Conservation (phyloP, 2,113 vertebrate species). For the Ceyx cyanopectus region DNA sequence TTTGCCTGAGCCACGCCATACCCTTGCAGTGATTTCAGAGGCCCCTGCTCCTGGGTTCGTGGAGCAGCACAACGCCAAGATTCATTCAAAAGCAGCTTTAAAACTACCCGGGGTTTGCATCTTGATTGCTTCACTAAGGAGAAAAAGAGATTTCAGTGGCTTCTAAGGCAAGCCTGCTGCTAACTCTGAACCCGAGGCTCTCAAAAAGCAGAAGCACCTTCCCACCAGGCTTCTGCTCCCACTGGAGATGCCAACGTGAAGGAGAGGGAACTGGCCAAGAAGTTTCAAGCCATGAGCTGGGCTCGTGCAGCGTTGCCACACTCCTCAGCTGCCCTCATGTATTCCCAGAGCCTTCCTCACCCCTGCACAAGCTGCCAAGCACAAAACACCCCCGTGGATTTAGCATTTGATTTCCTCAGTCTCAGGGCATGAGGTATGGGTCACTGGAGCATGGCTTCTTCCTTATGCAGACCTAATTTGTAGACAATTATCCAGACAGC, state of each 20-base stretch:
- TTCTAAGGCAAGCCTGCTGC: not conserved
- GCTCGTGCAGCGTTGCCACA: not conserved
- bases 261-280: not conserved
- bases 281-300: not conserved
- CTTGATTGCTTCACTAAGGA: not conserved
- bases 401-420: not conserved
- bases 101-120: not conserved
- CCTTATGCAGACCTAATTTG: not conserved
- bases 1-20: not conserved
- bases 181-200: not conserved
- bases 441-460: not conserved
- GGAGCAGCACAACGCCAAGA: constrained; percentile 13
- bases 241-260: not conserved
- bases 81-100: not conserved
- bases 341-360: not conserved
- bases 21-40: not conserved
- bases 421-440: not conserved
- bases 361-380: not conserved
- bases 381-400: not conserved
- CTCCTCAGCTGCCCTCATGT: not conserved
- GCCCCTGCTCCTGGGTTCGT: not conserved
- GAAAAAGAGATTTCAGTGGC: not conserved
- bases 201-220: not conserved
- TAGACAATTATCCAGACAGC: not conserved
- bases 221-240: not conserved